Evolutionary conservation across 2,797 vertebrate species (phyloP).

Genomic region (Tenualosa thibaudeaui): DNA sequence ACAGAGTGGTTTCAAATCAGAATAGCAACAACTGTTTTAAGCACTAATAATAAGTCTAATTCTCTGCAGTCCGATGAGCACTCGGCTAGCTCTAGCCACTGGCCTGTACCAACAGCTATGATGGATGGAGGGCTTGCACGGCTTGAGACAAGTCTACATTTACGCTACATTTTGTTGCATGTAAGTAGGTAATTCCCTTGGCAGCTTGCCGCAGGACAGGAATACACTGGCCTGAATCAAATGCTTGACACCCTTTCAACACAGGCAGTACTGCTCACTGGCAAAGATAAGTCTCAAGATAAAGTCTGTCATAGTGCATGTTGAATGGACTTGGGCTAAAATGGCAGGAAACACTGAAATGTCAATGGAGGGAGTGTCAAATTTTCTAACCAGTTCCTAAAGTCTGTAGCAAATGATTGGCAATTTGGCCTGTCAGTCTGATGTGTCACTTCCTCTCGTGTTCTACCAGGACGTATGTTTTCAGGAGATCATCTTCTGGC

Average conservation of each 20-base stretch:
- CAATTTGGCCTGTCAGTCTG: neutral
- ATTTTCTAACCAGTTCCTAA: neutral
- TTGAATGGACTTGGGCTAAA: neutral
- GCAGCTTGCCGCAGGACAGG: neutral
- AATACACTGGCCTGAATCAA: neutral
- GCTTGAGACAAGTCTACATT: neutral
- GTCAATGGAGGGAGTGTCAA: neutral
- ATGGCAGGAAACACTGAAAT: neutral
- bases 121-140: neutral
- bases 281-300: neutral
- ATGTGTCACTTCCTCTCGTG: conserved; percentile 15
- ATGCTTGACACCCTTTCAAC: neutral
- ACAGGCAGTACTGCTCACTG: neutral
- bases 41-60: neutral
- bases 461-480: conserved; percentile 49
- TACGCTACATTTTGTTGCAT: neutral
- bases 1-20: neutral
- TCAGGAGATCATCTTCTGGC: conserved; percentile 46
- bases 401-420: neutral
- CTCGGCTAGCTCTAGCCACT: neutral
- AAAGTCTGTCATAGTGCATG: neutral
- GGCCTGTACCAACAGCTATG: neutral
- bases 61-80: neutral
- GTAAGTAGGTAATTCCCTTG: neutral
- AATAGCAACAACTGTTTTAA: neutral